Conservation (phyloP, 2,888 invertebrate genomes). For the Caenorhabditis sp. region DNA sequence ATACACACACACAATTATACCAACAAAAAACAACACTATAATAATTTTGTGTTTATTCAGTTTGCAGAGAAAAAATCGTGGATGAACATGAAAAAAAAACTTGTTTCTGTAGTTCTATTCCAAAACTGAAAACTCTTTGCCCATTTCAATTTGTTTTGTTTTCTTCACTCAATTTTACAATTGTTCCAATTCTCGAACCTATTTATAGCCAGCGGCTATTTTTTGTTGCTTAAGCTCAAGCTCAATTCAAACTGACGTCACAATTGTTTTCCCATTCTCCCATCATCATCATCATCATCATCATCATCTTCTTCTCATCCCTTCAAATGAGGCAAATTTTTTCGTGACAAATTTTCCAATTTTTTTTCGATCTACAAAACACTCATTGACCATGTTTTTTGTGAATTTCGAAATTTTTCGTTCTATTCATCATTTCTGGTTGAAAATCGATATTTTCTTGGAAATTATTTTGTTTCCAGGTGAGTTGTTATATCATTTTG, state of each 20-base stretch:
- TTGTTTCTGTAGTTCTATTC: neutral
- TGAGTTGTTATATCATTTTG: no score
- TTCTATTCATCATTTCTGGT: no score
- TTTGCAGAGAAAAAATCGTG: neutral
- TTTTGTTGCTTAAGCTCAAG: neutral
- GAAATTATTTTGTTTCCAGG: no score
- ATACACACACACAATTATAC: neutral
- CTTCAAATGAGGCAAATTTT: slow-evolving; percentile 8
- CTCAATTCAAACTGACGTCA: neutral
- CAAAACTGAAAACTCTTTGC: no score
- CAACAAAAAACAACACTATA: neutral
- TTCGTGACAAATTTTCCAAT: neutral
- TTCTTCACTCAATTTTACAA: neutral
- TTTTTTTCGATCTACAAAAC: neutral
- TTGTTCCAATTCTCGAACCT: neutral
- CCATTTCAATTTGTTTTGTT: neutral
- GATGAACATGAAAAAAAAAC: neutral
- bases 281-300: slow-evolving; percentile 18
- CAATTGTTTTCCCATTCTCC: neutral
- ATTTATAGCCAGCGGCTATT: neutral
- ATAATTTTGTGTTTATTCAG: slow-evolving; percentile 1
- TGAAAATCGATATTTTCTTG: no score
- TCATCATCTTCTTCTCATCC: slow-evolving; percentile 7
- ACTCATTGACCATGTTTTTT: no score
- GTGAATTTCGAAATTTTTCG: no score